Evolutionary conservation across 2,888 invertebrate species (phyloP).

Genomic region (Elegia similella): DNA sequence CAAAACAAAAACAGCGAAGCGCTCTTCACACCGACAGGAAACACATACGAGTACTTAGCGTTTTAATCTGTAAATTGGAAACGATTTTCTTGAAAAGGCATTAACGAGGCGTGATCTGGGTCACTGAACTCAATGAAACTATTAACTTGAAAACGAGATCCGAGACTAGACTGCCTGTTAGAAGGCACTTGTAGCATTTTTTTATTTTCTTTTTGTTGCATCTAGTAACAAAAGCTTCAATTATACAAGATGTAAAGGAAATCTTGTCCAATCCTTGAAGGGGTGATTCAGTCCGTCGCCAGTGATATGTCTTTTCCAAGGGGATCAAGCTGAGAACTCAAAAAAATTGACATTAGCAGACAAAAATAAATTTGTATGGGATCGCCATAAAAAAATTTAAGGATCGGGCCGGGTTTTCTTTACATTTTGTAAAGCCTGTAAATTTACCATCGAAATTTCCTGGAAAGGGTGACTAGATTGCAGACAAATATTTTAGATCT

Average conservation of each 20-base stretch:
- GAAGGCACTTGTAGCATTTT: background rate
- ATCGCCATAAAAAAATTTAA: no score
- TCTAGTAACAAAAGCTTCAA: background rate
- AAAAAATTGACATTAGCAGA: no score
- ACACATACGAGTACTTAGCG: slow-evolving; percentile 11
- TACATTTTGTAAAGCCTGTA: no score
- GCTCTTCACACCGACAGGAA: slow-evolving; percentile 7
- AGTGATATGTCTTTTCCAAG: no score
- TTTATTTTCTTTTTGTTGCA: background rate
- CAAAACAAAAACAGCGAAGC: background rate
- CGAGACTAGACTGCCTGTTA: background rate
- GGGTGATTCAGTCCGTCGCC: no score
- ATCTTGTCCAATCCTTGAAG: no score
- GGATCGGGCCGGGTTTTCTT: no score
- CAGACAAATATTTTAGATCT: no score
- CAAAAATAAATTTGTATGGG: no score
- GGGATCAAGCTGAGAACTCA: no score
- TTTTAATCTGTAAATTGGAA: slow-evolving; percentile 14
- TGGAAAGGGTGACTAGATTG: no score
- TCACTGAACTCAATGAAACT: slow-evolving; percentile 4
- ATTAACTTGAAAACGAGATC: background rate
- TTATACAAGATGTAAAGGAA: background rate
- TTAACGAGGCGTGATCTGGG: slow-evolving; percentile 8
- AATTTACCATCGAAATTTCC: no score
- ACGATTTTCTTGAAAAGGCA: slow-evolving; percentile 11